Base-by-base conservation (phyloP, 92 coral and sea anemone species). In the Ricordea florida region DNA sequence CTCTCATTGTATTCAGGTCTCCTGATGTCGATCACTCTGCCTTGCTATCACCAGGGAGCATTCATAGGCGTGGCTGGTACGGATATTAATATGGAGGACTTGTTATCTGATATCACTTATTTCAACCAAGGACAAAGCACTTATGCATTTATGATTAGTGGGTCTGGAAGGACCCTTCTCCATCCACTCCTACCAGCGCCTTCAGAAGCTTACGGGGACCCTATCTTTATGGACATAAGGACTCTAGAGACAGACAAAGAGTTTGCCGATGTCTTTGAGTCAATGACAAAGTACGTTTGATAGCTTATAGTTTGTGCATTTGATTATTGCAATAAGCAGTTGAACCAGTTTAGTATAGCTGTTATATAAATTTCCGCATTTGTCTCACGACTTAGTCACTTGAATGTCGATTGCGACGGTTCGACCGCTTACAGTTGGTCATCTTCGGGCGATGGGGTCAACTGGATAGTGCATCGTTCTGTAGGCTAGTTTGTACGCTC, bases 11-110 rank as follows among this genome's bases (percentile, higher is more conserved):
- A 24, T 42, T 29, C 49, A 87, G 92, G 92, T 10, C 55, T 87
- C 26, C 44, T 87, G 31, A 71, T 76, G 35, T 66, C 85, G 10
- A 83, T 87, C 2, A 69, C 85, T 1, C 48, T 83, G 33, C 89
- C 89, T 21, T 87, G 92, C 62, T 77, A 57, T 18, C 62, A 78
- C 42, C 14, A 52, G 11, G 74, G 63, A 21, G 53, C 60, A 10
- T 76, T 87, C 9, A 77, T 87, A 8, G 92, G 92, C 28, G 92
- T 87, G 0, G 80, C 74, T 13, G 89, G 85, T 5, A 64, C 83
- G 0, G 92, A 87, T 43, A 64, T 85, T 29, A 61, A 71, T 32
- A 62, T 85, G 70, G 83, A 85, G 17, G 90, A 79, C 33, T 59
- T 83, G 6, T 25, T 83, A 5, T 79, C 89, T 15, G 76, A 82